These are phyloP conservation scores for Acestrorhynchus altus DNA, from an alignment of 2,797 vertebrate genomes.

Conservation along the genomic window DNA sequence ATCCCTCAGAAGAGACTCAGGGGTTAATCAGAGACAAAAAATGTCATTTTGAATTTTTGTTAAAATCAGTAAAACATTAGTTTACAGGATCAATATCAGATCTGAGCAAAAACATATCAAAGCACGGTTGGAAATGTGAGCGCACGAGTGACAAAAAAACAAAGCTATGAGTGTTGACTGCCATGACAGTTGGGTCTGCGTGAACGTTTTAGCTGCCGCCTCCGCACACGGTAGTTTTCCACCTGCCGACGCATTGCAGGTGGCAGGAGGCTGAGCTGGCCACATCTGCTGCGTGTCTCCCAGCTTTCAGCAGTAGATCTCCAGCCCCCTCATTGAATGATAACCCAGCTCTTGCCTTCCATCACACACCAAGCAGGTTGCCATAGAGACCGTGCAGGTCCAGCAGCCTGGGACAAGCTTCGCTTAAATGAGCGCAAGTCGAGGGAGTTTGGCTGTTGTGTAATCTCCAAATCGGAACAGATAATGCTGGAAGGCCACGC, in stretches of 20 bases:
- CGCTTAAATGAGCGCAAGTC: slow-evolving; percentile 53
- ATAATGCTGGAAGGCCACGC: slow-evolving; percentile 33
- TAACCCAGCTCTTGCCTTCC: slow-evolving; percentile 59
- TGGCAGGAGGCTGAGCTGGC: slow-evolving; percentile 66
- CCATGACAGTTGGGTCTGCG: slow-evolving; percentile 4
- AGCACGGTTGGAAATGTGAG: neutral
- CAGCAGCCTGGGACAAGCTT: slow-evolving; percentile 44
- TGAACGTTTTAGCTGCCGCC: slow-evolving; percentile 18
- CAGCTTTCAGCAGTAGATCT: slow-evolving; percentile 57
- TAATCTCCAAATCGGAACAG: slow-evolving; percentile 25
- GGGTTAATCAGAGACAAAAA: too few relatives aligned
- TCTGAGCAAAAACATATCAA: neutral
- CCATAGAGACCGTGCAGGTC: slow-evolving; percentile 71
- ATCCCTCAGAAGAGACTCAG: too few relatives aligned
- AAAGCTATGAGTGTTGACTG: neutral
- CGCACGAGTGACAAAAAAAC: neutral
- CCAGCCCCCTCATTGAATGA: slow-evolving; percentile 60
- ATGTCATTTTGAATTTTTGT: too few relatives aligned
- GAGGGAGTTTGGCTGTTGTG: slow-evolving; percentile 24
- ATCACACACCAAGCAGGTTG: slow-evolving; percentile 63
- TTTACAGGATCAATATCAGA: too few relatives aligned
- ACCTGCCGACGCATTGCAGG: slow-evolving; percentile 70
- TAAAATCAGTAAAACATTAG: too few relatives aligned
- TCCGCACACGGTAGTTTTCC: slow-evolving; percentile 64
- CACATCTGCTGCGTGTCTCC: slow-evolving; percentile 69